phyloP scores from a whole-genome alignment of 2,797 vertebrate species.

The Ataeniobius toweri region DNA sequence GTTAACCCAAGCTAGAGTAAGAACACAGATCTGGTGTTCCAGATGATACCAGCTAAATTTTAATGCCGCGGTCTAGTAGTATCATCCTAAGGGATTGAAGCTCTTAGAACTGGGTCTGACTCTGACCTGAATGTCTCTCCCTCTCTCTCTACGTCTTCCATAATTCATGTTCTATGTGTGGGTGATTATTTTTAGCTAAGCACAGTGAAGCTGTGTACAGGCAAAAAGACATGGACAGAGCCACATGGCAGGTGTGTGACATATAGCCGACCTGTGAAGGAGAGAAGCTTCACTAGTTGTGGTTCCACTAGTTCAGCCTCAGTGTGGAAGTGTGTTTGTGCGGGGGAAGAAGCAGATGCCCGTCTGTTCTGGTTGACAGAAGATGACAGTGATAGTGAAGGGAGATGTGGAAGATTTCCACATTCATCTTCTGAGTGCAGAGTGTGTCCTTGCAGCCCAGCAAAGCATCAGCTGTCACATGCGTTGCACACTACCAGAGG shows the following conservation, averaged over 20 bases:
- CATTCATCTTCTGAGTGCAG: slow-evolving; percentile 34
- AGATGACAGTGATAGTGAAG: slow-evolving; percentile 67
- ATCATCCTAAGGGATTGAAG: slow-evolving; percentile 65
- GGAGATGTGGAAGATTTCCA: slow-evolving; percentile 53
- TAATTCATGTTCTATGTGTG: slow-evolving; percentile 74
- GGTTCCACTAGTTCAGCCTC: neutral
- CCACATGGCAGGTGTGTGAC: slow-evolving; percentile 58
- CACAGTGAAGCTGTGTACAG: slow-evolving; percentile 32
- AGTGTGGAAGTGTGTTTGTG: slow-evolving; percentile 23
- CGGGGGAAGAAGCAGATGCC: slow-evolving; percentile 57
- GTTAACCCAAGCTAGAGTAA: slow-evolving; percentile 33
- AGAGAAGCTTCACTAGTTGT: slow-evolving; percentile 6
- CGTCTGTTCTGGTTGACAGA: slow-evolving; percentile 70
- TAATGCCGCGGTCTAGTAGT: slow-evolving; percentile 68
- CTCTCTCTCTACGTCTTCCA: slow-evolving; percentile 60
- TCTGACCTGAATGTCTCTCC: slow-evolving; percentile 77
- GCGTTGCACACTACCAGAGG: slow-evolving; percentile 36
- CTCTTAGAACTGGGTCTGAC: slow-evolving; percentile 77
- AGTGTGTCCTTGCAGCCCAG: slow-evolving; percentile 25
- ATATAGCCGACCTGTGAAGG: slow-evolving; percentile 42
- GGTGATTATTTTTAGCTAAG: slow-evolving; percentile 76
- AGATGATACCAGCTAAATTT: slow-evolving; percentile 70
- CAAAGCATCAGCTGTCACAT: slow-evolving; percentile 40
- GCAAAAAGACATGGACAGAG: slow-evolving; percentile 29
- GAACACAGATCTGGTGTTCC: slow-evolving; percentile 47